Conservation (phyloP, 2,113 vertebrate species). For the Oostethus manadensis region DNA sequence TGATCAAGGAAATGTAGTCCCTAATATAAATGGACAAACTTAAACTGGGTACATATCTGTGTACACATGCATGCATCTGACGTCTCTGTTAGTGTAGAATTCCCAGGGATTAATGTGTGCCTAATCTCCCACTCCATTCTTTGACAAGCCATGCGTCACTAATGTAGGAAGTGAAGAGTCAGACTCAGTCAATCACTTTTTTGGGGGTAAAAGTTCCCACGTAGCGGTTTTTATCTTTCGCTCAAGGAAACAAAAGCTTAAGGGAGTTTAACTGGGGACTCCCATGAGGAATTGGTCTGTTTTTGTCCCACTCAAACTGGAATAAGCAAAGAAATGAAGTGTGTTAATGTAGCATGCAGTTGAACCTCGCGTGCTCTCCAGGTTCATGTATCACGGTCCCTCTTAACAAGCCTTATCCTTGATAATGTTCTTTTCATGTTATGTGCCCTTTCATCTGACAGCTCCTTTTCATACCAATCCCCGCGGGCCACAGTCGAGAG, state of each 20-base stretch:
- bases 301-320: not conserved
- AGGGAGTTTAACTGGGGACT: conserved; percentile 6
- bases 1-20: not conserved
- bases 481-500: conserved; percentile 39
- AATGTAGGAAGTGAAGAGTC: conserved; percentile 56
- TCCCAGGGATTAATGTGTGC: conserved; percentile 56
- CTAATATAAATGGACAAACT: not conserved
- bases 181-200: conserved; percentile 44
- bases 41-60: not conserved
- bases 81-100: conserved; percentile 63
- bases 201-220: conserved; percentile 46
- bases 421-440: conserved; percentile 54
- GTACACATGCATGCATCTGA: conserved; percentile 32
- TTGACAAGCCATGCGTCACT: conserved; percentile 69
- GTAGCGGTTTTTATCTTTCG: conserved; percentile 32
- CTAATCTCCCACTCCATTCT: conserved; percentile 66
- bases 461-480: conserved; percentile 50
- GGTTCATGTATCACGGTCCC: conserved; percentile 15
- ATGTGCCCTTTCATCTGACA: conserved; percentile 56
- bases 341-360: conserved; percentile 13
- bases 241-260: conserved; percentile 8
- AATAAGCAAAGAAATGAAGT: conserved; percentile 13
- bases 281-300: not conserved
- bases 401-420: conserved; percentile 39
- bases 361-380: conserved; percentile 16